Percentiles rank a stretch among this genome's conserved stretches.
Evolutionary conservation across 2,888 invertebrate species (phyloP).

Genomic region (Polyommatus icarus): DNA sequence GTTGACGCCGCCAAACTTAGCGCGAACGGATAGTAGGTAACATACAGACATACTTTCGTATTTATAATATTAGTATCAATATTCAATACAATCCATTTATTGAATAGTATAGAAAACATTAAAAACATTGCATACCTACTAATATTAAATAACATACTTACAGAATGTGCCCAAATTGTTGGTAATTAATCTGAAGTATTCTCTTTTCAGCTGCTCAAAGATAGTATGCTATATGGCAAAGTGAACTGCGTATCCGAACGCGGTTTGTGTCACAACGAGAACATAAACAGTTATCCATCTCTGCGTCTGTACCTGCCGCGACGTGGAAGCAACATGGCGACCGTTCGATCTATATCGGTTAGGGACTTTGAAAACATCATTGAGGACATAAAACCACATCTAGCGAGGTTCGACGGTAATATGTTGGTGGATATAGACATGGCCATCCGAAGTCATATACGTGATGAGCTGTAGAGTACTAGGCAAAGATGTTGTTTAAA

Average conservation of each 20-base stretch:
- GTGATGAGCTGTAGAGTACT: constrained; percentile 60
- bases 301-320: constrained; percentile 61
- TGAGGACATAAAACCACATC: constrained; percentile 54
- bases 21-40: too few species aligned
- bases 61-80: too few species aligned
- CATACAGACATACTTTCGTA: too few species aligned
- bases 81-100: too few species aligned
- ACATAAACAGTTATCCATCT: constrained; percentile 64
- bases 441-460: constrained; percentile 46
- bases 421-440: constrained; percentile 49
- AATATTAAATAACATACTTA: too few species aligned
- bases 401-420: constrained; percentile 52
- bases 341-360: constrained; percentile 55
- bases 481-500: too few species aligned
- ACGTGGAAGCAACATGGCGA: constrained; percentile 51
- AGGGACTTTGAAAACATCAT: constrained; percentile 52
- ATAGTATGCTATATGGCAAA: constrained; percentile 63
- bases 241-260: constrained; percentile 70
- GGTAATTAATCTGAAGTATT: not conserved
- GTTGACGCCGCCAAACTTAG: too few species aligned
- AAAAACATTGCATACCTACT: too few species aligned
- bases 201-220: constrained; percentile 56
- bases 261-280: constrained; percentile 66
- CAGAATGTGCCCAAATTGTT: too few species aligned
- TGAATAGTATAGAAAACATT: too few species aligned